phyloP scores from a whole-genome alignment of 2,113 vertebrate species.

The Merops nubicus region DNA sequence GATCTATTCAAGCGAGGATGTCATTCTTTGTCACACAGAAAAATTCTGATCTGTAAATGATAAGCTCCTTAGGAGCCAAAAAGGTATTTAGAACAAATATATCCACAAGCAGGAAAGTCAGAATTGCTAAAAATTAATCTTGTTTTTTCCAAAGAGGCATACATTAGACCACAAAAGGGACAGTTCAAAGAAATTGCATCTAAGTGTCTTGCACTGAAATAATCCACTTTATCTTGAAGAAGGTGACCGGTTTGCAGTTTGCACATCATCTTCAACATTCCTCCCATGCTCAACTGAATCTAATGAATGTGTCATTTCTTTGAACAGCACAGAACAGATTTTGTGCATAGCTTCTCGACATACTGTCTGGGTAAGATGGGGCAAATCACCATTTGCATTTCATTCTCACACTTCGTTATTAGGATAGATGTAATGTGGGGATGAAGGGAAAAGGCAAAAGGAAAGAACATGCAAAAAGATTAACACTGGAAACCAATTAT shows the following conservation, averaged over 20 bases:
- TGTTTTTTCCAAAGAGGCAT: neutral
- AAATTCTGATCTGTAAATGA: neutral
- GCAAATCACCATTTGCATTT: neutral
- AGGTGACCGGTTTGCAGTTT: conserved; percentile 8
- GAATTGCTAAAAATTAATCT: neutral
- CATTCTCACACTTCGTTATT: neutral
- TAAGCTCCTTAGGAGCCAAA: neutral
- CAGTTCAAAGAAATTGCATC: neutral
- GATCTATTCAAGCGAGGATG: neutral
- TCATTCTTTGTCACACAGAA: neutral
- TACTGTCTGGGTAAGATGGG: neutral
- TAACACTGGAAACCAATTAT: neutral
- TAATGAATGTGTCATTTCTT: conserved; percentile 1
- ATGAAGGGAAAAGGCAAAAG: neutral
- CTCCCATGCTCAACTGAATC: neutral
- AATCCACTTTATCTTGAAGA: neutral
- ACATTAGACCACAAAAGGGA: neutral
- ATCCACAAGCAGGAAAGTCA: neutral
- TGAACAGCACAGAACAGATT: neutral
- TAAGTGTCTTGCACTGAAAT: neutral
- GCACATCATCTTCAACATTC: neutral
- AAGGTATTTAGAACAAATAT: neutral
- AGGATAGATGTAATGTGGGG: neutral
- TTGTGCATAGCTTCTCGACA: neutral
- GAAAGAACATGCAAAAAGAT: neutral